Conservation (phyloP, 2,797 vertebrate species). For the Eremophila alpestris region DNA sequence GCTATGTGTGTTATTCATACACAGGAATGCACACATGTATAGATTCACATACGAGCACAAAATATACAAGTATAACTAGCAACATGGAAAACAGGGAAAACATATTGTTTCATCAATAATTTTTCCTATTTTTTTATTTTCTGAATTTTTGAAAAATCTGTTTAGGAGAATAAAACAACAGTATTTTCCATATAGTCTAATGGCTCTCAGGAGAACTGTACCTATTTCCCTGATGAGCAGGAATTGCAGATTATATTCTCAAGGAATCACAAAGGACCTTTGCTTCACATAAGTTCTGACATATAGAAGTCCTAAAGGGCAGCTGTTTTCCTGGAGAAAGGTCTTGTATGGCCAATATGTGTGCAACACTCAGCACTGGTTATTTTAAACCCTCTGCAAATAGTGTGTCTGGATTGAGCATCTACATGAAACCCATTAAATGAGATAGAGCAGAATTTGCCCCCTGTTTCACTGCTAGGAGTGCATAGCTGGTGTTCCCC, state of each 20-base stretch:
- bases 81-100: neutral
- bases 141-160: neutral
- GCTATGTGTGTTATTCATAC: neutral
- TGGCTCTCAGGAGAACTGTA: neutral
- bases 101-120: neutral
- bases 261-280: neutral
- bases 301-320: neutral
- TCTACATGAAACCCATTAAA: fast-evolving
- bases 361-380: neutral
- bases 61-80: neutral
- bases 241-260: neutral
- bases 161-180: neutral
- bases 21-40: neutral
- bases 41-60: neutral
- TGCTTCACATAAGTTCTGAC: neutral
- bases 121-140: neutral
- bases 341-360: neutral
- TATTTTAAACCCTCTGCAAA: neutral
- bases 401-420: neutral
- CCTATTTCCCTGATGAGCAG: neutral
- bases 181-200: neutral
- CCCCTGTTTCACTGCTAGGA: neutral
- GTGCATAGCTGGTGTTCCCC: neutral
- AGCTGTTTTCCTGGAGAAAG: neutral
- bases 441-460: neutral